Evolutionary conservation across 2,113 vertebrate species (phyloP).

Genomic region (Rhinoptilus africanus): DNA sequence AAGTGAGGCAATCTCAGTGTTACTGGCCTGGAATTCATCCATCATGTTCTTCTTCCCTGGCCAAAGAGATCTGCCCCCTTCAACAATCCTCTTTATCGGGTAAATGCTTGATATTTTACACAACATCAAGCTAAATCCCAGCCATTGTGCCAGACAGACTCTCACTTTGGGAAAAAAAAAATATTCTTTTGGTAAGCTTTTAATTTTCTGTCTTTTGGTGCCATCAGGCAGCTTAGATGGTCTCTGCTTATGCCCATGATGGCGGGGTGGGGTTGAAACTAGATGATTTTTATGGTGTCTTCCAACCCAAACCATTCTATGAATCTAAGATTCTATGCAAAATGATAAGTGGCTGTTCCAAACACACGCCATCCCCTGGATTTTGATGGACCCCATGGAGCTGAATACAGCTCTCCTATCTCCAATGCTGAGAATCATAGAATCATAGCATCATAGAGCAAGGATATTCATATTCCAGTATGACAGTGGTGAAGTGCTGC

Average conservation of each 20-base stretch:
- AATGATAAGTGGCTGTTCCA: background rate
- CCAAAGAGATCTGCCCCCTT: background rate
- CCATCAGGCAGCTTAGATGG: background rate
- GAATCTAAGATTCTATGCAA: too few species aligned
- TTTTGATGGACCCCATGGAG: background rate
- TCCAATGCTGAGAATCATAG: background rate
- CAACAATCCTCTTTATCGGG: background rate
- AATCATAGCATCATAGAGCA: background rate
- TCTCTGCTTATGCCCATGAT: background rate
- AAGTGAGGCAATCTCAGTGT: background rate
- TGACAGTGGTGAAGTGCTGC: background rate
- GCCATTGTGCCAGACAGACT: background rate
- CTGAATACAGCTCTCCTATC: background rate
- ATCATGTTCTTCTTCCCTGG: background rate
- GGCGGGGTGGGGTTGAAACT: too few species aligned
- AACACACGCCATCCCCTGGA: background rate
- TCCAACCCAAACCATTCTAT: too few species aligned
- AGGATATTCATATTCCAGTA: background rate
- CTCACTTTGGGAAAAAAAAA: background rate
- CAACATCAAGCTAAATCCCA: background rate
- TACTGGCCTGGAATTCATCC: background rate
- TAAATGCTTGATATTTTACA: background rate
- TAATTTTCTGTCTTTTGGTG: background rate
- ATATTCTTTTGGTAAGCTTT: background rate
- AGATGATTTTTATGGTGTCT: too few species aligned